Evolutionary conservation across 2,797 vertebrate species (phyloP).

Genomic region (Pipistrellus nathusii): DNA sequence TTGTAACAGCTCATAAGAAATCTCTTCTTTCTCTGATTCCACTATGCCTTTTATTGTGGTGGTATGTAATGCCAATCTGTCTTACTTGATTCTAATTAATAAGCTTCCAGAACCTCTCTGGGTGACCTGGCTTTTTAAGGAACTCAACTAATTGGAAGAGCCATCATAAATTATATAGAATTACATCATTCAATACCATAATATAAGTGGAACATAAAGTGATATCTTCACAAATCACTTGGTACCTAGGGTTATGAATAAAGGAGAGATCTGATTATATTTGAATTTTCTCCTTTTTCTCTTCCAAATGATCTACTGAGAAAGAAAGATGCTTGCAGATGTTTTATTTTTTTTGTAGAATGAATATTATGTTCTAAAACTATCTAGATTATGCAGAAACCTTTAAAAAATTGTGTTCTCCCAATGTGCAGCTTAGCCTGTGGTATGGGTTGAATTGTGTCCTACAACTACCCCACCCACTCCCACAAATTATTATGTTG

Average conservation of each 20-base stretch:
- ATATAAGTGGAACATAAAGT: conserved; percentile 64
- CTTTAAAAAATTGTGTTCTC: conserved; percentile 18
- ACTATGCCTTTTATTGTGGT: conserved; percentile 50
- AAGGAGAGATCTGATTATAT: conserved; percentile 32
- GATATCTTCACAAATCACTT: conserved; percentile 55
- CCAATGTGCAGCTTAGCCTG: background rate
- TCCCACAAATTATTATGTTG: background rate
- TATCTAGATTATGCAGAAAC: background rate
- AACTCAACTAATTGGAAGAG: conserved; percentile 72
- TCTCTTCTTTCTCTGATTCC: conserved; percentile 22
- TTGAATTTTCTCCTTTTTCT: conserved; percentile 30
- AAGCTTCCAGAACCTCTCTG: conserved; percentile 58
- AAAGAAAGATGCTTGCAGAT: conserved; percentile 18
- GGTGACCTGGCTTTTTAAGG: conserved; percentile 76
- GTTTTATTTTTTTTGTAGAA: conserved; percentile 39
- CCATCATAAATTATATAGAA: conserved; percentile 69
- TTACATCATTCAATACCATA: conserved; percentile 65
- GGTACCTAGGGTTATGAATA: conserved; percentile 53
- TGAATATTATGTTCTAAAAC: background rate
- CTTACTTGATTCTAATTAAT: conserved; percentile 76
- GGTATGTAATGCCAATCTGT: conserved; percentile 67
- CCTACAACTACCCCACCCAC: no score
- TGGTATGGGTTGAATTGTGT: background rate
- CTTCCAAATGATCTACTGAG: conserved; percentile 21
- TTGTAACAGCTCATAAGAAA: conserved; percentile 17